A percentile compares a stretch with the other conserved stretches of the same genome.
These are phyloP conservation scores for Dasyornis broadbenti DNA, from an alignment of 2,113 vertebrate genomes.

Conservation along the genomic window DNA sequence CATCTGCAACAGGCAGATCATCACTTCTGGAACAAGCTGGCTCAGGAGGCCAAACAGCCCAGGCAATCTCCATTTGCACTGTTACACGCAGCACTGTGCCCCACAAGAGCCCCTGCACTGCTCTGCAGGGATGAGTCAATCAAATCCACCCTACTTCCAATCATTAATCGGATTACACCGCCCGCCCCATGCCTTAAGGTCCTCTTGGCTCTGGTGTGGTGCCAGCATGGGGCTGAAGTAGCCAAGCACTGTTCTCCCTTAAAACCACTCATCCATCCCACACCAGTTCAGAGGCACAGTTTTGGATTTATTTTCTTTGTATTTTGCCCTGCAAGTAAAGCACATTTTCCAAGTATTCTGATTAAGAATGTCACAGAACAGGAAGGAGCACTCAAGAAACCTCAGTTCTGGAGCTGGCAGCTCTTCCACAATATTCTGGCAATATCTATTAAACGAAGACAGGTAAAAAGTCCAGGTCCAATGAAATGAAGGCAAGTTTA, in stretches of 20 bases:
- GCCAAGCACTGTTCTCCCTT: neutral
- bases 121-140: neutral
- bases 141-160: neutral
- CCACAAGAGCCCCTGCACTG: neutral
- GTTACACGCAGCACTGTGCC: neutral
- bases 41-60: neutral
- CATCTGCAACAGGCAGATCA: neutral
- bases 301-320: neutral
- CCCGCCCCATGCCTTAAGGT: rapidly evolving
- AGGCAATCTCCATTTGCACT: neutral
- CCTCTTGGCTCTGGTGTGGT: neutral
- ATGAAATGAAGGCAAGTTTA: neutral
- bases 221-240: neutral
- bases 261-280: neutral
- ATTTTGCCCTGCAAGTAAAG: neutral
- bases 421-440: neutral
- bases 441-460: rapidly evolving
- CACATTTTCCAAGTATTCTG: neutral
- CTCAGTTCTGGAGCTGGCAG: neutral
- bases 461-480: neutral
- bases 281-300: neutral
- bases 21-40: neutral
- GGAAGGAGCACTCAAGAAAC: neutral
- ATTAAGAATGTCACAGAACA: neutral
- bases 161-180: neutral